Evolutionary conservation across 2,888 invertebrate species (phyloP).

Genomic region (Cordilura impudica): DNA sequence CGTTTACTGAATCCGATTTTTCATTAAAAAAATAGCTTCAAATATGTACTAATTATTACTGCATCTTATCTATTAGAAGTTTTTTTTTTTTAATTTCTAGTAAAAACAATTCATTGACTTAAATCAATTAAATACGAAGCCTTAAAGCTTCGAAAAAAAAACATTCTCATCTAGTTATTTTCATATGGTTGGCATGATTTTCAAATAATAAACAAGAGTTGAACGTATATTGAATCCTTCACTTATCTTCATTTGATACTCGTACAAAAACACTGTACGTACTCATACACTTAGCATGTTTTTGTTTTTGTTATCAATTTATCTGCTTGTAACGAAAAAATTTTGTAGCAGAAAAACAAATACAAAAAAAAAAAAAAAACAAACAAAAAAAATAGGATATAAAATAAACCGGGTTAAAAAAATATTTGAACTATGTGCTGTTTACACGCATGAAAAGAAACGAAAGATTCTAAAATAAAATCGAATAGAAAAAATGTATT

Average conservation of each 20-base stretch:
- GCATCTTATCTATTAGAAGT: too few species aligned
- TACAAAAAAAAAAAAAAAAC: background rate
- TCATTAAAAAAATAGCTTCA: too few species aligned
- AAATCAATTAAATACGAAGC: too few species aligned
- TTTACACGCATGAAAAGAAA: slow-evolving; percentile 59
- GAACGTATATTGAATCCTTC: slow-evolving; percentile 23
- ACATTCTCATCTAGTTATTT: background rate
- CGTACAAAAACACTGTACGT: slow-evolving; percentile 44
- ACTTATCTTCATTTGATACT: slow-evolving; percentile 15
- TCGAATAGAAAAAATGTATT: slow-evolving; percentile 23
- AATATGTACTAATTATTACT: too few species aligned
- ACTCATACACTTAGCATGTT: slow-evolving; percentile 50
- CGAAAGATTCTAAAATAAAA: slow-evolving; percentile 26
- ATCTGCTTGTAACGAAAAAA: slow-evolving; percentile 14
- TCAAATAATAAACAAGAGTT: slow-evolving; percentile 43
- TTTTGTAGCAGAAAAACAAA: slow-evolving; percentile 10
- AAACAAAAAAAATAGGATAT: background rate
- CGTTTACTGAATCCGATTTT: too few species aligned
- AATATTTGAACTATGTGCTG: slow-evolving; percentile 58
- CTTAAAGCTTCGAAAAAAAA: too few species aligned
- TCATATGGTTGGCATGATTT: slow-evolving; percentile 39
- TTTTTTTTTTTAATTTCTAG: too few species aligned
- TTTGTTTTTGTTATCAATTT: slow-evolving; percentile 42
- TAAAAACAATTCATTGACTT: too few species aligned
- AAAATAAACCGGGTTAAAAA: slow-evolving; percentile 56